phyloP scores from a whole-genome alignment of 2,888 invertebrate genomes.

The Drosophila austrosaltans region DNA sequence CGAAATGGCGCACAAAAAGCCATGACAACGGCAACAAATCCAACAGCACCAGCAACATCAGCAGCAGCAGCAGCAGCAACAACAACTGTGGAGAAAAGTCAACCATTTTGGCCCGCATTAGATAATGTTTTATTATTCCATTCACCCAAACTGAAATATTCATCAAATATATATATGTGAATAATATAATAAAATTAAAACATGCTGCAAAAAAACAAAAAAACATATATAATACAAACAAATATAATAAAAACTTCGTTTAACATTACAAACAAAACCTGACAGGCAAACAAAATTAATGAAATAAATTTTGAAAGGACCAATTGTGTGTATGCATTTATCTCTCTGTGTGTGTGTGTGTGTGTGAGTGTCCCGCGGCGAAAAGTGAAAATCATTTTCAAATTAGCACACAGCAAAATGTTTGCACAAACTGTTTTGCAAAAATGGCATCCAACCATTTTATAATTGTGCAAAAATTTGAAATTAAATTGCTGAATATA shows the following conservation, averaged over 20 bases:
- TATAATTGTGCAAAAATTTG: constrained; percentile 36
- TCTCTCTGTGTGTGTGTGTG: constrained; percentile 1
- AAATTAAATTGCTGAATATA: constrained; percentile 45
- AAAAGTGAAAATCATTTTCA: constrained; percentile 63
- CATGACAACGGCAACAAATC: constrained; percentile 6
- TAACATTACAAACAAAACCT: constrained; percentile 8
- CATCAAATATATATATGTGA: not conserved
- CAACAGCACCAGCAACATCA: too few species aligned
- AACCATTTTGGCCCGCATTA: constrained; percentile 7
- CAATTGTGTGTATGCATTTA: constrained; percentile 2
- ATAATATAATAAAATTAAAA: constrained; percentile 19
- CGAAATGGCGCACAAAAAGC: constrained; percentile 13
- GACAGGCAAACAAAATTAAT: constrained; percentile 9
- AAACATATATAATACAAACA: constrained; percentile 1
- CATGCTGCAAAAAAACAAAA: constrained; percentile 1
- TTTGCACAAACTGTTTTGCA: constrained; percentile 39
- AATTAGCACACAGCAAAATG: constrained; percentile 55
- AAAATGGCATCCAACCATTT: constrained; percentile 25
- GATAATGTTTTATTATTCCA: constrained; percentile 16
- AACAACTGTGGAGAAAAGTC: constrained; percentile 4
- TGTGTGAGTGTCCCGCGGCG: constrained; percentile 12
- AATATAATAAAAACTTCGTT: constrained; percentile 7
- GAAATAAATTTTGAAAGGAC: constrained; percentile 12
- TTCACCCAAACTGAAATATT: not conserved
- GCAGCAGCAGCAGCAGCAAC: not conserved